phyloP scores from a whole-genome alignment of 2,888 invertebrate species.

The Drosophila putrida region DNA sequence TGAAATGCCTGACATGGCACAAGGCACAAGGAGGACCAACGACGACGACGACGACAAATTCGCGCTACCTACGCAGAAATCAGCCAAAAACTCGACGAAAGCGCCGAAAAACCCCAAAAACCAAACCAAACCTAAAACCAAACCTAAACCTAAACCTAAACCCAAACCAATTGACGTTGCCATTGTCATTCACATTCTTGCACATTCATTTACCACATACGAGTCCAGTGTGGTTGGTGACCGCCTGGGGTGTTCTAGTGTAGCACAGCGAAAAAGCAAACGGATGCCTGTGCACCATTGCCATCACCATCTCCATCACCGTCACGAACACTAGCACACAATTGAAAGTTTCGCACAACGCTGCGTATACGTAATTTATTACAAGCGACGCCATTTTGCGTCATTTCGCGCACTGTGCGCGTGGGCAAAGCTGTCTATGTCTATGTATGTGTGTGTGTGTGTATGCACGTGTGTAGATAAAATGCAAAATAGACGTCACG shows the following conservation, averaged over 20 bases:
- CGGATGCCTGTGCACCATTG: conserved; percentile 41
- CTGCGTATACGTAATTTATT: conserved; percentile 81
- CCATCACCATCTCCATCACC: conserved; percentile 12
- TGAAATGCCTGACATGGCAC: conserved; percentile 72
- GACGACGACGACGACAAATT: conserved; percentile 36
- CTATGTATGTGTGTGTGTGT: conserved; percentile 11
- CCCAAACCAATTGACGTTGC: conserved; percentile 75
- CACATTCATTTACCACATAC: conserved; percentile 55
- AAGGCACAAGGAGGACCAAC: conserved; percentile 15
- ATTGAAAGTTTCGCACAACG: conserved; percentile 65
- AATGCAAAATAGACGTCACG: conserved; percentile 76
- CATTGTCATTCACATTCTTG: conserved; percentile 70
- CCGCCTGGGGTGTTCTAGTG: conserved; percentile 61
- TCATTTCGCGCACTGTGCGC: conserved; percentile 56
- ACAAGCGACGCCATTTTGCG: conserved; percentile 77
- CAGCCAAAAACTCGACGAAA: conserved; percentile 30
- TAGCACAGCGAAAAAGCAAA: conserved; percentile 31
- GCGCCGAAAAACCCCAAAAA: conserved; percentile 14
- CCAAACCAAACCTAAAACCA: conserved; percentile 15
- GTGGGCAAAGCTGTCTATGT: conserved; percentile 44
- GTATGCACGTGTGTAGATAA: conserved; percentile 60
- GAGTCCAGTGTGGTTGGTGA: conserved; percentile 57
- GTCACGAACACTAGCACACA: conserved; percentile 37
- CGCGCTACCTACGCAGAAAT: conserved; percentile 59
- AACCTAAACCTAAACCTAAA: conserved; percentile 9